These are phyloP conservation scores for Nasua narica DNA, from an alignment of 2,797 vertebrate genomes.

Conservation along the genomic window DNA sequence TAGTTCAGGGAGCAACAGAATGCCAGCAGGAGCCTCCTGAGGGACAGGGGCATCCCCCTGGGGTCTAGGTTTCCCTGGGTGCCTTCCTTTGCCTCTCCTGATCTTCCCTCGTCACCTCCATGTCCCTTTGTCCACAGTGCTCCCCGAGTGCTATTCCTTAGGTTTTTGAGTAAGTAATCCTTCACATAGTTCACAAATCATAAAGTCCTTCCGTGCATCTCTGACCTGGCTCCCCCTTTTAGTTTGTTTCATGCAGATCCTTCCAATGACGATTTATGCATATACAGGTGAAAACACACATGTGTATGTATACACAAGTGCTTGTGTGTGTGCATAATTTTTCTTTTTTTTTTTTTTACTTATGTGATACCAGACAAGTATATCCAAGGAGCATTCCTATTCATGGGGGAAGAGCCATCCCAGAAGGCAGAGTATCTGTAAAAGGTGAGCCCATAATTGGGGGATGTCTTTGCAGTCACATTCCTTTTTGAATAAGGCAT, in stretches of 20 bases:
- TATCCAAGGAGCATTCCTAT: background rate
- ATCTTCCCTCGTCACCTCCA: background rate
- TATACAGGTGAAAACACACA: background rate
- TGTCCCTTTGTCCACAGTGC: background rate
- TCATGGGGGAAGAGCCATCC: background rate
- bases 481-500: constrained; percentile 19
- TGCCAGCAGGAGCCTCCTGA: background rate
- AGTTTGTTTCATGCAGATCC: background rate
- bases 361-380: background rate
- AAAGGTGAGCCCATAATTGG: constrained; percentile 9
- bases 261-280: background rate
- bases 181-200: background rate
- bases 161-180: background rate
- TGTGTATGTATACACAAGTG: no score
- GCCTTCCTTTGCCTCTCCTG: background rate
- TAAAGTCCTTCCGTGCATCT: background rate
- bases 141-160: background rate
- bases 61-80: background rate
- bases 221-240: background rate
- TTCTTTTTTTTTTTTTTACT: background rate
- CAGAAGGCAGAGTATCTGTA: background rate
- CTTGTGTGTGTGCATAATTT: background rate
- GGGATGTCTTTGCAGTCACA: background rate
- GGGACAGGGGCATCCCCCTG: background rate
- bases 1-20: background rate